Conservation (phyloP, 2,888 invertebrate genomes). For the Harpagoxenus sublaevis region DNA sequence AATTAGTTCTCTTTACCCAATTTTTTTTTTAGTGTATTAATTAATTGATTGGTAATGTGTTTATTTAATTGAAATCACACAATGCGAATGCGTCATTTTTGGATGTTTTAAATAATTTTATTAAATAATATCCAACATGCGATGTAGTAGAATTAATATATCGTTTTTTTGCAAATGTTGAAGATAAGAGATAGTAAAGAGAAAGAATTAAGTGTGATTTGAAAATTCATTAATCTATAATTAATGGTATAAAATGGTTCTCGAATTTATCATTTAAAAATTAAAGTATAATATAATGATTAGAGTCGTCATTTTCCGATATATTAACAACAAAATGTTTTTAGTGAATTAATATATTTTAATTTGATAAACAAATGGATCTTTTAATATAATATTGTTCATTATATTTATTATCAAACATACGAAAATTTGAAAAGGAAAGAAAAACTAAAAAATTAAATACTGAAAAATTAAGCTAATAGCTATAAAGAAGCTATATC, state of each 20-base stretch:
- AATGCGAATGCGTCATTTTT: neutral
- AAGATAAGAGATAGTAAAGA: neutral
- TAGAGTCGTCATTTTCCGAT: neutral
- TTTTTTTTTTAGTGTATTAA: neutral
- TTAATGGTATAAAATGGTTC: neutral
- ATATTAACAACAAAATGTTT: neutral
- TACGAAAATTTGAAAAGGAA: neutral
- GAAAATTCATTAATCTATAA: neutral
- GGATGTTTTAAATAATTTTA: neutral
- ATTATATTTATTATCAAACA: no score
- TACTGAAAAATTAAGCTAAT: neutral
- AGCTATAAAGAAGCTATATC: neutral
- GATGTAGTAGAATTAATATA: neutral
- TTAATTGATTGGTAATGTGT: neutral
- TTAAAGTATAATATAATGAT: neutral
- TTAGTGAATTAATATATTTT: neutral
- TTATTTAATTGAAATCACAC: neutral
- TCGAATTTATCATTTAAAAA: neutral
- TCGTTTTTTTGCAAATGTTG: neutral
- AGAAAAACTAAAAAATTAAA: neutral
- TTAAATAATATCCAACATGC: neutral
- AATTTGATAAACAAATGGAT: neutral
- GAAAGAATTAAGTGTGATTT: neutral
- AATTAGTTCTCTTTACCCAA: no score
- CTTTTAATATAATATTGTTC: neutral